These are phyloP conservation scores for Nemoura dubitans DNA, from an alignment of 2,888 invertebrate species.

Conservation along the genomic window DNA sequence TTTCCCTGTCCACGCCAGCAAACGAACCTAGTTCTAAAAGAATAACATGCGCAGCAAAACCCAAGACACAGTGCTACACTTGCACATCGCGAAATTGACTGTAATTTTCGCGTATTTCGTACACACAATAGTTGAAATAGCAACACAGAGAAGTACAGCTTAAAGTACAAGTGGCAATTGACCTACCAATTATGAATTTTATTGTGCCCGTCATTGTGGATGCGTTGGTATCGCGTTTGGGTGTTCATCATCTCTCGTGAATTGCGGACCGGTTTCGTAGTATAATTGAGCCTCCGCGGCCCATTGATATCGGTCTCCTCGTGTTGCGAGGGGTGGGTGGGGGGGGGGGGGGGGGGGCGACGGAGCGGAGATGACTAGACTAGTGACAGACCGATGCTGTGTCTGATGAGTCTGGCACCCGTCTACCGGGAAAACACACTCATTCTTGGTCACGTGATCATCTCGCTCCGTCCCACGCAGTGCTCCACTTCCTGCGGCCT, in stretches of 20 bases:
- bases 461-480: no score
- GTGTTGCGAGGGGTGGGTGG: no score
- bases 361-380: no score
- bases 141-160: not conserved
- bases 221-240: not conserved
- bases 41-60: not conserved
- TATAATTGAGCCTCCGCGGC: no score
- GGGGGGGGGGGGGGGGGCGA: no score
- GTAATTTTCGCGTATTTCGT: not conserved
- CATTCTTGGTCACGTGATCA: no score
- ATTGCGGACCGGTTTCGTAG: not conserved
- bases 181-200: not conserved
- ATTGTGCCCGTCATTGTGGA: not conserved
- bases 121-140: not conserved
- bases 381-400: no score
- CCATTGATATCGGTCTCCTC: no score
- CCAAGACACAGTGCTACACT: not conserved
- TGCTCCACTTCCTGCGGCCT: no score
- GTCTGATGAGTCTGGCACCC: no score
- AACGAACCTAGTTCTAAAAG: not conserved
- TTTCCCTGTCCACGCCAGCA: not conserved
- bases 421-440: no score
- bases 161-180: not conserved
- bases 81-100: not conserved
- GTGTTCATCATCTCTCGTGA: not conserved